Conservation (phyloP, 1,140 invertebrate genomes). For the Elymnias hypermnestra region DNA sequence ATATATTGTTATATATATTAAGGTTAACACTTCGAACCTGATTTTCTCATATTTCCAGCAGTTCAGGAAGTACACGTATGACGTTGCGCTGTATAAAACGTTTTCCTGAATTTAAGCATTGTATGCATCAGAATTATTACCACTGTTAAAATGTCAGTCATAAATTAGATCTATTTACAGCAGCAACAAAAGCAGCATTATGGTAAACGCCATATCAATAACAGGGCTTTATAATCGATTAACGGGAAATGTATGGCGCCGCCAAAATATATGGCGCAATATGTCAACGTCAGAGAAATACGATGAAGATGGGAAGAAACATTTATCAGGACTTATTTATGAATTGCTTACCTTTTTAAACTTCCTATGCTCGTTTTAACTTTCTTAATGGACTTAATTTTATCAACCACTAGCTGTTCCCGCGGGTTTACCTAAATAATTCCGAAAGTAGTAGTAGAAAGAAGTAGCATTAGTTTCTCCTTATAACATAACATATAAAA, state of each 20-base stretch:
- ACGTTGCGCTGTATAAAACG: too few relatives aligned
- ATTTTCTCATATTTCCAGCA: too few relatives aligned
- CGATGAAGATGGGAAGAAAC: constrained; percentile 21
- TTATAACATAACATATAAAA: too few relatives aligned
- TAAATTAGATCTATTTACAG: constrained; percentile 1
- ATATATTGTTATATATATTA: too few relatives aligned
- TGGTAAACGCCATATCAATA: constrained; percentile 27
- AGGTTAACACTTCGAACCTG: too few relatives aligned
- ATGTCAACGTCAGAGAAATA: constrained; percentile 35
- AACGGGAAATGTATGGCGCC: constrained; percentile 20
- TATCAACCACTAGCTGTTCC: neutral
- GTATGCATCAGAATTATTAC: too few relatives aligned
- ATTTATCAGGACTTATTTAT: constrained; percentile 4
- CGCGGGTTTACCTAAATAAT: too few relatives aligned
- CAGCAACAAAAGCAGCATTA: constrained; percentile 19
- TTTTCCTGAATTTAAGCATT: too few relatives aligned
- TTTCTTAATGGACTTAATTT: neutral
- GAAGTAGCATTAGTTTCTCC: too few relatives aligned
- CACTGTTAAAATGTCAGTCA: too few relatives aligned
- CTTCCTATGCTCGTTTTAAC: neutral
- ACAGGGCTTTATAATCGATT: constrained; percentile 37
- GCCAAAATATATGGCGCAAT: constrained; percentile 29
- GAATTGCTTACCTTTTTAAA: constrained; percentile 4
- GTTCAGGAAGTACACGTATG: too few relatives aligned
- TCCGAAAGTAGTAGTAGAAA: too few relatives aligned